These are phyloP conservation scores for Thripadectes ignobilis DNA, from an alignment of 2,797 vertebrate species.

Conservation along the genomic window DNA sequence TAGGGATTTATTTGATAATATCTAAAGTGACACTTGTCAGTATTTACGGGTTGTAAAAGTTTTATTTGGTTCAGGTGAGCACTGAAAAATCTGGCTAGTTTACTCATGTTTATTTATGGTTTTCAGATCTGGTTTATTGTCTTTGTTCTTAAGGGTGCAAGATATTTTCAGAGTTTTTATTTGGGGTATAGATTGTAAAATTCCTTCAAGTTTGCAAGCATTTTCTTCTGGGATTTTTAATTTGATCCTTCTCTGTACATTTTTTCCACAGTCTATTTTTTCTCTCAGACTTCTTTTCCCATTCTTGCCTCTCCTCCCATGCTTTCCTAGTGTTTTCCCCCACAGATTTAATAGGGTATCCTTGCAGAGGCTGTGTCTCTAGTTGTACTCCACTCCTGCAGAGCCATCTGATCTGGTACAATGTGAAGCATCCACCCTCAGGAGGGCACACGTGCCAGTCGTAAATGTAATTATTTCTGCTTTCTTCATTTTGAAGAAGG, in stretches of 20 bases:
- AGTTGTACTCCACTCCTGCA: background rate
- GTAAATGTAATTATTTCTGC: background rate
- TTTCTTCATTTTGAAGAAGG: background rate
- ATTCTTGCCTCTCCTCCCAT: background rate
- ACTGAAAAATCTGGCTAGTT: background rate
- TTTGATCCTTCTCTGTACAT: background rate
- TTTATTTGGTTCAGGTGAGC: background rate
- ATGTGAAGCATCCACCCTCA: background rate
- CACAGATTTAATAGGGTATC: background rate
- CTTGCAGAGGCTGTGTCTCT: background rate
- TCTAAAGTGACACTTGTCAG: background rate
- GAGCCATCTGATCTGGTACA: background rate
- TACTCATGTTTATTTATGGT: background rate
- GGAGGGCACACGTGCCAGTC: background rate
- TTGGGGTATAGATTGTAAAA: background rate
- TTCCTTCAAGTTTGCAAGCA: background rate
- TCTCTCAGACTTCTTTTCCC: background rate
- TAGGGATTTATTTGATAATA: constrained; percentile 39
- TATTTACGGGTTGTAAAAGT: constrained; percentile 36
- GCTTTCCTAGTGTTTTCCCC: background rate
- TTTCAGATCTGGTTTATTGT: background rate
- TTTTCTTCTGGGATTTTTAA: background rate
- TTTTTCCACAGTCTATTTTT: background rate
- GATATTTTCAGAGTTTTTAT: background rate
- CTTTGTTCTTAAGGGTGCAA: background rate